Evolutionary conservation across 2,888 invertebrate species (phyloP).

Genomic region (Sarcophaga rosellei): DNA sequence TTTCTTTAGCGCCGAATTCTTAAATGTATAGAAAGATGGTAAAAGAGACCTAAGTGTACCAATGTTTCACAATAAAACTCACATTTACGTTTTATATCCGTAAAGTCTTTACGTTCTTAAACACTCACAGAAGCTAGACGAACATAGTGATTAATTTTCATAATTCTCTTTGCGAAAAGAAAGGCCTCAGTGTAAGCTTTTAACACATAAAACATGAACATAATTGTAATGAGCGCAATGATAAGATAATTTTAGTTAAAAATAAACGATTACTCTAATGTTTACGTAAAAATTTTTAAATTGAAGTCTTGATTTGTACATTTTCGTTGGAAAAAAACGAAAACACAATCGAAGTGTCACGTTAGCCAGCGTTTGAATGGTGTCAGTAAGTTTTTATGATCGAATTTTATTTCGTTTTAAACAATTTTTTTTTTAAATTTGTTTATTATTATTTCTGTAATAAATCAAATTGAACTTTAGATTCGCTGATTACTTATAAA

Average conservation of each 20-base stretch:
- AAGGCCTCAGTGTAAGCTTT: constrained; percentile 10
- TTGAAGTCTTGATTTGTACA: neutral
- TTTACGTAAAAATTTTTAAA: constrained; percentile 1
- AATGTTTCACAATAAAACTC: too few species aligned
- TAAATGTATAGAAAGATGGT: too few species aligned
- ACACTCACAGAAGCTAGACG: too few species aligned
- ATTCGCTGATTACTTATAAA: neutral
- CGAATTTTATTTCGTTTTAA: too few species aligned
- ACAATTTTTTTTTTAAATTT: neutral
- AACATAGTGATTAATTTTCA: too few species aligned
- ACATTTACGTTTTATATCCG: too few species aligned
- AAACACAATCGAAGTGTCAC: neutral
- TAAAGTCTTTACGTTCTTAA: too few species aligned
- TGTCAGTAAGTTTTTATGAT: neutral
- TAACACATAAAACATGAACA: too few species aligned
- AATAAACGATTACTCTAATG: constrained; percentile 32
- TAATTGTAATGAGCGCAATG: neutral
- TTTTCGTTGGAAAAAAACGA: neutral
- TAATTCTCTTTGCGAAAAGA: neutral
- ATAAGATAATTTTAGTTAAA: constrained; percentile 42
- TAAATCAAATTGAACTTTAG: constrained; percentile 16
- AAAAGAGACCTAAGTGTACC: too few species aligned
- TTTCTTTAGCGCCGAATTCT: too few species aligned
- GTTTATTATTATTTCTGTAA: too few species aligned
- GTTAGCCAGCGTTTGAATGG: neutral